These are phyloP conservation scores for Chelon auratus DNA, from an alignment of 2,797 vertebrate species.

Conservation along the genomic window DNA sequence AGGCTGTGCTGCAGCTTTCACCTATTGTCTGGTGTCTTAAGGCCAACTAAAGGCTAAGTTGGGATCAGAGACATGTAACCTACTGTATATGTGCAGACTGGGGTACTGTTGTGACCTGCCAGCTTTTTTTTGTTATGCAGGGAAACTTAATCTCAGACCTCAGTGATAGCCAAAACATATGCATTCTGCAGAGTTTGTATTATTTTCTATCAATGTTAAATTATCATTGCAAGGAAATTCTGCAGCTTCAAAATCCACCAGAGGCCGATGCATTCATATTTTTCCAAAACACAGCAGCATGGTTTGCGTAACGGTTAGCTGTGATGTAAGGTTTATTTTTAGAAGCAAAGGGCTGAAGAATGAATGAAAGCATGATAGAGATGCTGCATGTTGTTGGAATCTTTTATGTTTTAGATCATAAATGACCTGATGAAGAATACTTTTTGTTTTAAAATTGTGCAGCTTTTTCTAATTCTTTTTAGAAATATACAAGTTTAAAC, in stretches of 20 bases:
- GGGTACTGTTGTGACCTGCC: not conserved
- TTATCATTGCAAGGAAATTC: too few relatives aligned
- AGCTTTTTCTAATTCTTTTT: not conserved
- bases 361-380: too few relatives aligned
- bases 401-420: not conserved
- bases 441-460: not conserved
- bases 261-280: too few relatives aligned
- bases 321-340: constrained; percentile 7
- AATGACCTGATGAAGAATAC: not conserved
- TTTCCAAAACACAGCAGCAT: not conserved
- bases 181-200: too few relatives aligned
- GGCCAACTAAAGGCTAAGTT: constrained; percentile 35
- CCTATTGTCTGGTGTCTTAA: constrained; percentile 40
- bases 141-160: not conserved
- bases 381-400: too few relatives aligned
- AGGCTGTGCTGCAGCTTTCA: constrained; percentile 36
- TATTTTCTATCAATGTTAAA: too few relatives aligned
- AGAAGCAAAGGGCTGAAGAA: too few relatives aligned
- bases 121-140: not conserved
- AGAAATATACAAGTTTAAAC: too few relatives aligned
- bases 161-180: not conserved
- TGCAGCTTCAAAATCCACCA: too few relatives aligned
- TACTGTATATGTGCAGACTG: not conserved
- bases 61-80: constrained; percentile 33
- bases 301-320: not conserved